Base-by-base conservation (phyloP, 2,797 vertebrate species). In the Brachymystax lenok region DNA sequence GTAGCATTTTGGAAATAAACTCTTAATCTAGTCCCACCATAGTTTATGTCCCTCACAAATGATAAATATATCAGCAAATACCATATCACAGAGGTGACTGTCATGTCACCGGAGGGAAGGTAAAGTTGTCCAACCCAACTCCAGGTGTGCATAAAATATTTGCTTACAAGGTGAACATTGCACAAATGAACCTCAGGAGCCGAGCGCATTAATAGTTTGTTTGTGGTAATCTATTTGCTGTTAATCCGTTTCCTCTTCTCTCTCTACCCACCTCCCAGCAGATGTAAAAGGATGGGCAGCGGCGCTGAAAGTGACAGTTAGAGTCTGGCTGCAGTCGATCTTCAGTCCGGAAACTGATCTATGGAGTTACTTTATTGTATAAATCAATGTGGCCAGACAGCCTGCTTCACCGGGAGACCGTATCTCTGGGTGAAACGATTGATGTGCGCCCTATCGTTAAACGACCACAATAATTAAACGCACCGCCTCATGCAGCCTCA, bases 371-470 rank as follows among this genome's bases (percentile, higher is more conserved):
- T 73, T 73, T 35, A 71, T 24, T 72, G 19, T 59, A 81, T 78
- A 73, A 75, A 82, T 79, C 77, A 79, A 74, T 69, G 28, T 73
- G 59, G n/a, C 33, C 66, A 21, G 59, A 68, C 77, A 79, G 30
- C 21, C 69, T 33, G 69, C 73, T 63, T 75, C 40, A 76, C 69
- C 27, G 35, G 19, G 56, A 59, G 66, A 54, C 64, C 71, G 67
- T 61, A 63, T 66, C 30, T 64, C 67, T 63, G 66, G 52, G 40
- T 40, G 24, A 70, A 67, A 70, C 51, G 67, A 79, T 73, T 68
- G 71, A 74, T 69, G 77, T 61, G 24, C 61, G 69, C 50, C 56
- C 61, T 70, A 24, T 67, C 30, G 68, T 79, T 79, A 54, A 50
- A 73, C 68, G 52, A 73, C 59, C 30, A 27, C 12, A 33, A 51